Evolutionary conservation across 2,888 invertebrate genomes (phyloP).

Genomic region (Meganola albula): DNA sequence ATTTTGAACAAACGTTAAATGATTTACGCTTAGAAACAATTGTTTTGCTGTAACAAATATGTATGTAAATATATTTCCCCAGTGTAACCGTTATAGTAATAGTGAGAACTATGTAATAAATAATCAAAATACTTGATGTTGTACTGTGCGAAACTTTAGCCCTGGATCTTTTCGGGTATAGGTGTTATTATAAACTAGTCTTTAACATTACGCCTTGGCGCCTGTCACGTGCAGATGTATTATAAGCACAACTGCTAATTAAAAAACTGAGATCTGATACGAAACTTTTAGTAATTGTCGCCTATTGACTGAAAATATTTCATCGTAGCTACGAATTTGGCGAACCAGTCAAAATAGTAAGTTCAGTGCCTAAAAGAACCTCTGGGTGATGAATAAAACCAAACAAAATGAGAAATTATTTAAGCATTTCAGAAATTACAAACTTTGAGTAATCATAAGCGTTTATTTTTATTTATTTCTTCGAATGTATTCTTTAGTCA

Average conservation of each 20-base stretch:
- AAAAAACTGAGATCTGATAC: slow-evolving; percentile 33
- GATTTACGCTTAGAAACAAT: slow-evolving; percentile 40
- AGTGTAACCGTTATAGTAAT: slow-evolving; percentile 54
- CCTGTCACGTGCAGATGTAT: slow-evolving; percentile 29
- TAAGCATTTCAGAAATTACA: slow-evolving; percentile 57
- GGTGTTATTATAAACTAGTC: slow-evolving; percentile 60
- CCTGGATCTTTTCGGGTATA: slow-evolving; percentile 51
- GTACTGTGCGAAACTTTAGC: slow-evolving; percentile 47
- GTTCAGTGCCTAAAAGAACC: slow-evolving; percentile 72
- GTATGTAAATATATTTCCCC: slow-evolving; percentile 42
- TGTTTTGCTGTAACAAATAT: slow-evolving; percentile 36
- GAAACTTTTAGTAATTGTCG: slow-evolving; percentile 19
- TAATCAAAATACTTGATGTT: slow-evolving; percentile 55
- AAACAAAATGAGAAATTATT: slow-evolving; percentile 48
- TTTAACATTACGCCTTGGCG: slow-evolving; percentile 39
- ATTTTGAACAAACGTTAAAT: slow-evolving; percentile 65
- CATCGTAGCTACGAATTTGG: slow-evolving; percentile 40
- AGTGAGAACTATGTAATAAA: slow-evolving; percentile 38
- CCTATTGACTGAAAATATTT: slow-evolving; percentile 25
- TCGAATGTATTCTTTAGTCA: slow-evolving; percentile 50
- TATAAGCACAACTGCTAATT: slow-evolving; percentile 30
- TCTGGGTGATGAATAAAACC: slow-evolving; percentile 43
- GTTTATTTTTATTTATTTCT: slow-evolving; percentile 55
- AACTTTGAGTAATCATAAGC: slow-evolving; percentile 51
- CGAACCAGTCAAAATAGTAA: slow-evolving; percentile 38